A percentile compares a stretch with the other conserved stretches of the same genome.
Evolutionary conservation across 1,140 invertebrate genomes (phyloP).

Genomic region (Apocrypta bakeri): DNA sequence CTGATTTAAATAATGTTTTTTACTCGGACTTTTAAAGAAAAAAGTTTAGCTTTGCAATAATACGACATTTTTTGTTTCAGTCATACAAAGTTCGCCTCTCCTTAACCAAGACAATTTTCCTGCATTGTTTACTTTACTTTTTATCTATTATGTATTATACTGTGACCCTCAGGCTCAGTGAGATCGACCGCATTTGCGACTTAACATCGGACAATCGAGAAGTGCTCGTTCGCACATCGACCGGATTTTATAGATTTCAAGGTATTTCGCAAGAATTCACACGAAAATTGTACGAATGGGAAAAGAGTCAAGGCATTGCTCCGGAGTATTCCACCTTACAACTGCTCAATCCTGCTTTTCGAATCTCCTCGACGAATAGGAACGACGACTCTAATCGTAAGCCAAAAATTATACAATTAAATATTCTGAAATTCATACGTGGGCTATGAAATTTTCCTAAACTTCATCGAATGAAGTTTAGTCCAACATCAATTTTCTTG

Average conservation of each 20-base stretch:
- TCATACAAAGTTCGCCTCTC: no score
- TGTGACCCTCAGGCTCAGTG: slow-evolving; percentile 74
- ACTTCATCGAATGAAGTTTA: no score
- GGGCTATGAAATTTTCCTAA: no score
- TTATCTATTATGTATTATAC: slow-evolving; percentile 48
- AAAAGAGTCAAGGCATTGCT: slow-evolving; percentile 86
- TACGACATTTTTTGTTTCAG: no score
- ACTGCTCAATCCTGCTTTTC: slow-evolving; percentile 76
- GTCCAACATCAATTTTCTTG: no score
- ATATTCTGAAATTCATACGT: no score
- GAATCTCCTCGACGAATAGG: slow-evolving; percentile 30
- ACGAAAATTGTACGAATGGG: slow-evolving; percentile 92
- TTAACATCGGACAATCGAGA: slow-evolving; percentile 78
- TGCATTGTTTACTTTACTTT: slow-evolving; percentile 8
- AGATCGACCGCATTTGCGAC: slow-evolving; percentile 77
- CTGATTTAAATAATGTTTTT: no score
- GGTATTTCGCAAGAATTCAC: slow-evolving; percentile 92
- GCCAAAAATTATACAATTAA: neutral
- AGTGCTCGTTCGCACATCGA: slow-evolving; percentile 86
- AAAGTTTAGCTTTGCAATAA: no score
- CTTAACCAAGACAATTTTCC: no score
- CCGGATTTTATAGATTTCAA: slow-evolving; percentile 87
- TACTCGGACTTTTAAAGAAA: no score
- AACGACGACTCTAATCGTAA: slow-evolving; percentile 29
- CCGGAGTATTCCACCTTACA: slow-evolving; percentile 88